Evolutionary conservation across 2,797 vertebrate genomes (phyloP).

Genomic region (Orestias chungarensis): DNA sequence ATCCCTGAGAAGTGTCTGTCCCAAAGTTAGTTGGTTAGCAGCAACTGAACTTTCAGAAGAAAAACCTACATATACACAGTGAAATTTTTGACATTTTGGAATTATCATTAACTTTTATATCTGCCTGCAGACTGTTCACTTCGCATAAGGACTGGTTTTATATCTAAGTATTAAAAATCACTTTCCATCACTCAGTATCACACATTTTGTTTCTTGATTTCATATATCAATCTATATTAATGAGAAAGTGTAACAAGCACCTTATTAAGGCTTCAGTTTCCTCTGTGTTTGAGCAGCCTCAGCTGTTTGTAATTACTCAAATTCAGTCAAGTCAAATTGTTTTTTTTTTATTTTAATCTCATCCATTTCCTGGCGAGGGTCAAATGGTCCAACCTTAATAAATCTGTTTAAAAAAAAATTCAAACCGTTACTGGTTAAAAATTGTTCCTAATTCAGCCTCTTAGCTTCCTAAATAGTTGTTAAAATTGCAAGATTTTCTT

Average conservation of each 20-base stretch:
- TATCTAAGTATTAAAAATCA: conserved; percentile 1
- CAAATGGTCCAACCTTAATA: not conserved
- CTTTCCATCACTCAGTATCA: not conserved
- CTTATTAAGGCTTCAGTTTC: not conserved
- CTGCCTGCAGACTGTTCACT: not conserved
- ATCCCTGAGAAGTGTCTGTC: not conserved
- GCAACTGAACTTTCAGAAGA: conserved; percentile 11
- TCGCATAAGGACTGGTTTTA: conserved; percentile 16
- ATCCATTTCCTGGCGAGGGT: not conserved
- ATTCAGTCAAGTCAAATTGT: not conserved
- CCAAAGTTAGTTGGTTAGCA: conserved; percentile 9
- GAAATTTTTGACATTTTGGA: conserved; percentile 35
- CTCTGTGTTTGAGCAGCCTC: not conserved
- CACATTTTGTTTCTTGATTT: not conserved
- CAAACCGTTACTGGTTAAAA: not conserved
- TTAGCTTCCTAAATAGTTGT: not conserved
- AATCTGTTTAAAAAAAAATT: not conserved
- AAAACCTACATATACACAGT: conserved; percentile 3
- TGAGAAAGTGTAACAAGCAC: not conserved
- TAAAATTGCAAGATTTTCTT: not conserved
- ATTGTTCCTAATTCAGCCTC: not conserved
- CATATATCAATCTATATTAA: not conserved
- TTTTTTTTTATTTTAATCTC: not conserved
- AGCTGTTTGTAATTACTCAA: not conserved
- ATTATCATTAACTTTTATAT: not conserved